Evolutionary conservation across 1,140 invertebrate species (phyloP).

Genomic region (Papilio helenus): DNA sequence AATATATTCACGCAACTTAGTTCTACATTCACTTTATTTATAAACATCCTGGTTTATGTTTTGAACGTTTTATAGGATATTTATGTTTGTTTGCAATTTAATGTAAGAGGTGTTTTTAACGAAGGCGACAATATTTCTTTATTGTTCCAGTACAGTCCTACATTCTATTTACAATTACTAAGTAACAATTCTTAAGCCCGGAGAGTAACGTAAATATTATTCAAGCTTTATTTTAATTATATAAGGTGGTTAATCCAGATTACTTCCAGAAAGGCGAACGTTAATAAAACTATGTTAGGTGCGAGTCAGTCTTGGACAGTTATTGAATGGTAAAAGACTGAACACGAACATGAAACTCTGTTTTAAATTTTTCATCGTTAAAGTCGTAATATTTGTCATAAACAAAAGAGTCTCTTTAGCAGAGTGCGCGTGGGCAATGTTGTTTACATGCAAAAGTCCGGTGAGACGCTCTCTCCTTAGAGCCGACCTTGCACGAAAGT

Average conservation of each 20-base stretch:
- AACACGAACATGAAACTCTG: too few species aligned
- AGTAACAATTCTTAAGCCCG: too few species aligned
- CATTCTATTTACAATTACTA: background rate
- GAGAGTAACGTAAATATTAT: too few species aligned
- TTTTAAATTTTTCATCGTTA: too few species aligned
- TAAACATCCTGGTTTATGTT: background rate
- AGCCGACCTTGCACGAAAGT: constrained; percentile 34
- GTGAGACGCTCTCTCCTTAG: constrained; percentile 29
- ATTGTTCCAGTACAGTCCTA: background rate
- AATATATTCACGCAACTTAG: too few species aligned
- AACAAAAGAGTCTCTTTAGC: background rate
- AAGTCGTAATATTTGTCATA: background rate
- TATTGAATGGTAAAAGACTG: too few species aligned
- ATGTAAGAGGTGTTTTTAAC: background rate
- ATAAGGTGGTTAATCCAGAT: too few species aligned
- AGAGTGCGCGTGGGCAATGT: background rate
- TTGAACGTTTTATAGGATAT: background rate
- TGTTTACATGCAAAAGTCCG: constrained; percentile 23
- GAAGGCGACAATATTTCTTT: background rate
- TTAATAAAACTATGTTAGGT: too few species aligned
- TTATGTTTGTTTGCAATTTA: background rate
- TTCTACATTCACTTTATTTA: too few species aligned
- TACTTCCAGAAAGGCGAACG: too few species aligned
- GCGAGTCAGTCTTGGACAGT: too few species aligned
- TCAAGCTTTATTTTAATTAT: too few species aligned